Percentiles rank a stretch among this genome's conserved stretches.
These are phyloP conservation scores for Halichoerus grypus DNA, from an alignment of 2,113 vertebrate species.

Conservation along the genomic window DNA sequence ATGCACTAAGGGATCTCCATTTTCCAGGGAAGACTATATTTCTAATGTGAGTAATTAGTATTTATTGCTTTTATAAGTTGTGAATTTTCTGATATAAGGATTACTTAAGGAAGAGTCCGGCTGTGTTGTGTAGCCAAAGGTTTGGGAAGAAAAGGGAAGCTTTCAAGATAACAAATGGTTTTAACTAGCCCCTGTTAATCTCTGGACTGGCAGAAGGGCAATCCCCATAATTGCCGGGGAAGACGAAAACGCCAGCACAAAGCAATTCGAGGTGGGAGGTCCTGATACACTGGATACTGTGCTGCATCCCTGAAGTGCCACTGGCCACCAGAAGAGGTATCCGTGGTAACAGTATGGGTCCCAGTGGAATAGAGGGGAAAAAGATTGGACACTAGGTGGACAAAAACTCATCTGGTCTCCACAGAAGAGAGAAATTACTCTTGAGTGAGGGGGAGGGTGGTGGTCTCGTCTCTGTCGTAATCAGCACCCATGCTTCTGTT, in stretches of 20 bases:
- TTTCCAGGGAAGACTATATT: conserved; percentile 52
- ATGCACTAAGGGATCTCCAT: conserved; percentile 33
- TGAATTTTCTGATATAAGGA: conserved; percentile 57
- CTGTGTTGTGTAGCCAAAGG: conserved; percentile 7
- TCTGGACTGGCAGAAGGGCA: conserved; percentile 43
- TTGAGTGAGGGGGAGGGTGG: not conserved
- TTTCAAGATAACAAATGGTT: conserved; percentile 35
- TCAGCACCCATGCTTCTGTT: not conserved
- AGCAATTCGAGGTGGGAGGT: conserved; percentile 34
- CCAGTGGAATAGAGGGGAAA: conserved; percentile 19
- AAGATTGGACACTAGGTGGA: not conserved
- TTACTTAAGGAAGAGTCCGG: conserved; percentile 14
- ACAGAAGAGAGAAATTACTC: conserved; percentile 38
- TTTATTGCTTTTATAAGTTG: conserved; percentile 55
- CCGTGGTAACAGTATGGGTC: conserved; percentile 37
- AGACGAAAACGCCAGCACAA: conserved; percentile 10
- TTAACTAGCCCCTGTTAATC: conserved; percentile 54
- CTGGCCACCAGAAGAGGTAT: conserved; percentile 14
- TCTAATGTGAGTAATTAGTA: conserved; percentile 45
- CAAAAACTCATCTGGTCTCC: conserved; percentile 11
- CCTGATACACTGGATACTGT: conserved; percentile 21
- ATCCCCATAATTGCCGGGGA: conserved; percentile 23
- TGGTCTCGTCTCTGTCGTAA: not conserved
- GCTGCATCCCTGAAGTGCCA: not conserved
- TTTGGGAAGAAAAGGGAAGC: conserved; percentile 59